A percentile compares a stretch with the other conserved stretches of the same genome.
Evolutionary conservation across 1,140 invertebrate genomes (phyloP).

Genomic region (Augochlora pura): DNA sequence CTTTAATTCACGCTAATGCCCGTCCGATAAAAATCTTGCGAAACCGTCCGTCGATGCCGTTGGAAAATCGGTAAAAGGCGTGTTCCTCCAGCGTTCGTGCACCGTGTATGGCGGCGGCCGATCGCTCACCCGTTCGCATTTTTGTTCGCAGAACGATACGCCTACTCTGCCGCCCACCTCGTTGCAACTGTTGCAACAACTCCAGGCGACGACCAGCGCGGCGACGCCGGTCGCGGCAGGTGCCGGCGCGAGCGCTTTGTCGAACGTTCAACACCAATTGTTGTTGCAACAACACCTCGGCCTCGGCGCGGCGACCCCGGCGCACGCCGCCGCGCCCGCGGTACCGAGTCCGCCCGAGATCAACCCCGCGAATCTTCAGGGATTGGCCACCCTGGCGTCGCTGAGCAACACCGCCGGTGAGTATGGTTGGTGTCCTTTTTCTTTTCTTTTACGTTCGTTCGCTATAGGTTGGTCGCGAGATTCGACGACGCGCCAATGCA

Average conservation of each 20-base stretch:
- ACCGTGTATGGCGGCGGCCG: not conserved
- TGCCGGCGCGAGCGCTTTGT: conserved; percentile 73
- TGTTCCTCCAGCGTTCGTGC: not conserved
- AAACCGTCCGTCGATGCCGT: too few relatives aligned
- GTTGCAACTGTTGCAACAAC: conserved; percentile 88
- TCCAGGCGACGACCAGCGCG: conserved; percentile 85
- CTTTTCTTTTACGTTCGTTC: conserved; percentile 9
- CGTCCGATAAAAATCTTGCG: not conserved
- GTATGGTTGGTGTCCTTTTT: conserved; percentile 74
- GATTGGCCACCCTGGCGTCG: conserved; percentile 83
- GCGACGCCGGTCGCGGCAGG: conserved; percentile 74
- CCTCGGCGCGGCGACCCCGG: conserved; percentile 77
- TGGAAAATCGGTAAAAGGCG: too few relatives aligned
- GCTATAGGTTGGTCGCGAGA: too few relatives aligned
- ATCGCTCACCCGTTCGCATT: not conserved
- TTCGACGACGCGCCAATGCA: too few relatives aligned
- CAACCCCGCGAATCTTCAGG: conserved; percentile 82
- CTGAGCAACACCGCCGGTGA: conserved; percentile 76
- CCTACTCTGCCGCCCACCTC: conserved; percentile 85
- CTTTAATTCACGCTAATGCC: too few relatives aligned
- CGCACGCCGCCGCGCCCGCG: conserved; percentile 71
- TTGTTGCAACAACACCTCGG: conserved; percentile 87
- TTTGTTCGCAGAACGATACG: conserved; percentile 79
- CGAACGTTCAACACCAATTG: conserved; percentile 79
- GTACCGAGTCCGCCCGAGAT: conserved; percentile 79